These are phyloP conservation scores for Clitarchus hookeri DNA, from an alignment of 2,888 invertebrate species.

Conservation along the genomic window DNA sequence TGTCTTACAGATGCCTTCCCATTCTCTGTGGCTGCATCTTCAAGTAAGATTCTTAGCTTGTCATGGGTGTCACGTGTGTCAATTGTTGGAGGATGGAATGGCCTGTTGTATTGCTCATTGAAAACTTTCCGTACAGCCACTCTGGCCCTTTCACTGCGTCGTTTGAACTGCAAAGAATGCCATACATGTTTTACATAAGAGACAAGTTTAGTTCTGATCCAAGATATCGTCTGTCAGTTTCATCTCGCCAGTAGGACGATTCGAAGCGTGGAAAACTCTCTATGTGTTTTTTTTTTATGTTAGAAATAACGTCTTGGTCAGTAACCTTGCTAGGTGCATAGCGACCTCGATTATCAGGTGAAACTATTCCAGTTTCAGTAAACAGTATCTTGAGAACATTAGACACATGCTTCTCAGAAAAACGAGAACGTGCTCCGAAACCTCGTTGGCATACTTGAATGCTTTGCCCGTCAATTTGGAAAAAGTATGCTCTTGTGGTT, in stretches of 20 bases:
- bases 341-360: conserved; percentile 1
- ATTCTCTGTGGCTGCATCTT: neutral
- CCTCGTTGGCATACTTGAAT: neutral
- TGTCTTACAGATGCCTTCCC: neutral
- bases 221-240: neutral
- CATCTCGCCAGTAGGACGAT: neutral
- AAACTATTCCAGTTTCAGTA: neutral
- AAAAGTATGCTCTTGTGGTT: neutral
- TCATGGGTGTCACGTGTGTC: neutral
- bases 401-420: neutral
- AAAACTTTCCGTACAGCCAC: neutral
- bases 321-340: neutral
- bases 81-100: neutral
- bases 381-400: neutral
- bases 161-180: neutral
- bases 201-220: neutral
- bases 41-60: conserved; percentile 5
- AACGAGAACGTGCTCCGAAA: neutral
- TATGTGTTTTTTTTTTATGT: neutral
- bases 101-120: too few relatives aligned
- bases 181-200: neutral
- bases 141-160: neutral
- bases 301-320: neutral
- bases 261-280: neutral
- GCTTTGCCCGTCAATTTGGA: neutral